A percentile compares a stretch with the other conserved stretches of the same genome.
phyloP scores from a whole-genome alignment of 2,113 vertebrate species.

The Brienomyrus longianalis region DNA sequence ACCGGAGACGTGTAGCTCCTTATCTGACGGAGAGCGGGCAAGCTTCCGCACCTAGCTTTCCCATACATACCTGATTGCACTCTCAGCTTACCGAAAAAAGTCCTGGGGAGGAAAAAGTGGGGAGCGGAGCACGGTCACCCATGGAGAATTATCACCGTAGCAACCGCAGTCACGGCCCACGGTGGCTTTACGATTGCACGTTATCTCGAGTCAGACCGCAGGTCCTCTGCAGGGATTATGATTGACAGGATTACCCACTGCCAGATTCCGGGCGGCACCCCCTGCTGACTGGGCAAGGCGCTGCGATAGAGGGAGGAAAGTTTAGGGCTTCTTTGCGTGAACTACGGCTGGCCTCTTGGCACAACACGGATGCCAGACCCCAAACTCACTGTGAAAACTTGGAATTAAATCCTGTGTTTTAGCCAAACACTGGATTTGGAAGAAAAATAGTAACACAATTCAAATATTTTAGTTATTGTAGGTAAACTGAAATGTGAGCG shows the following conservation, averaged over 20 bases:
- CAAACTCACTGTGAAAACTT: not conserved
- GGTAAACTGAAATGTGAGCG: not conserved
- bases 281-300: not conserved
- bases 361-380: not conserved
- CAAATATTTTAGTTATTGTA: conserved; percentile 2
- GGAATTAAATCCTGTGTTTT: not conserved
- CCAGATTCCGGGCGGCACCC: not conserved
- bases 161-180: not conserved
- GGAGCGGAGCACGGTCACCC: conserved; percentile 14
- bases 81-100: conserved; percentile 55
- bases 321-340: not conserved
- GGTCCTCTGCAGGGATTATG: not conserved
- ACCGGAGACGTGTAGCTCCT: conserved; percentile 67
- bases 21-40: conserved; percentile 65
- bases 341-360: not conserved
- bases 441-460: not conserved
- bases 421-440: not conserved
- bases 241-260: not conserved
- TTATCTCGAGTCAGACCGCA: not conserved
- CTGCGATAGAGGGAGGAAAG: not conserved
- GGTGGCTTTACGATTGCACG: not conserved
- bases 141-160: not conserved
- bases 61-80: conserved; percentile 62
- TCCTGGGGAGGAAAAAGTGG: conserved; percentile 40
- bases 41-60: conserved; percentile 59